A percentile compares a stretch with the other conserved stretches of the same genome.
Conservation (phyloP, 2,888 invertebrate genomes). For the Oscheius sp. region DNA sequence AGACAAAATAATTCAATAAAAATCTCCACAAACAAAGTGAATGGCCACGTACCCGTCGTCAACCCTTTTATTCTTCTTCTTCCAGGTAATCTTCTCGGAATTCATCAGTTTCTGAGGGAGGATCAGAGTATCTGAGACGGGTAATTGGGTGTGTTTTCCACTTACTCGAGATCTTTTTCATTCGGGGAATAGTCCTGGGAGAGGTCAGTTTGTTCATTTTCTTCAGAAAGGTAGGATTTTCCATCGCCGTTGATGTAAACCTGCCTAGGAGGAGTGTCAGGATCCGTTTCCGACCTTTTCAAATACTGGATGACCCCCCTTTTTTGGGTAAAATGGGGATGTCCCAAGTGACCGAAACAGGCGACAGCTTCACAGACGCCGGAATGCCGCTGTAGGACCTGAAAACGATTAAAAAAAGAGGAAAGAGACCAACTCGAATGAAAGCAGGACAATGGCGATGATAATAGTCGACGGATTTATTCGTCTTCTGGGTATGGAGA, state of each 20-base stretch:
- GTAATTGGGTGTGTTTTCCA: neutral
- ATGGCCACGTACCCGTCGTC: neutral
- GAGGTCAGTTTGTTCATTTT: neutral
- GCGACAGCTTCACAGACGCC: conserved; percentile 51
- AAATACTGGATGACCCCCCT: neutral
- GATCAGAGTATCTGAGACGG: neutral
- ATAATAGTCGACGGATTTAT: conserved; percentile 26
- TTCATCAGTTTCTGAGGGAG: neutral
- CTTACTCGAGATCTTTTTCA: too few relatives aligned
- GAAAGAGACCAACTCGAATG: too few relatives aligned
- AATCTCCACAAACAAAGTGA: neutral
- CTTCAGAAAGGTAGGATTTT: neutral
- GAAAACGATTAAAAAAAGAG: too few relatives aligned
- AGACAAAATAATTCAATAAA: conserved; percentile 9
- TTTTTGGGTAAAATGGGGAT: conserved; percentile 41
- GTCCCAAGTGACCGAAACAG: conserved; percentile 55
- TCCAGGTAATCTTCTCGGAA: neutral
- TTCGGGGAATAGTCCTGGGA: neutral
- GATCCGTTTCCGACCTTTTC: neutral
- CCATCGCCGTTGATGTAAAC: neutral
- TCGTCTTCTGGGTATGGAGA: conserved; percentile 33
- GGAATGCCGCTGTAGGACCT: conserved; percentile 41
- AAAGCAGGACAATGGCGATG: conserved; percentile 51
- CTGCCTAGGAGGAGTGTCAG: neutral
- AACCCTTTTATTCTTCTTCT: neutral